Evolutionary conservation across 2,797 vertebrate genomes (phyloP).

Genomic region (Malacoctenus gilli): DNA sequence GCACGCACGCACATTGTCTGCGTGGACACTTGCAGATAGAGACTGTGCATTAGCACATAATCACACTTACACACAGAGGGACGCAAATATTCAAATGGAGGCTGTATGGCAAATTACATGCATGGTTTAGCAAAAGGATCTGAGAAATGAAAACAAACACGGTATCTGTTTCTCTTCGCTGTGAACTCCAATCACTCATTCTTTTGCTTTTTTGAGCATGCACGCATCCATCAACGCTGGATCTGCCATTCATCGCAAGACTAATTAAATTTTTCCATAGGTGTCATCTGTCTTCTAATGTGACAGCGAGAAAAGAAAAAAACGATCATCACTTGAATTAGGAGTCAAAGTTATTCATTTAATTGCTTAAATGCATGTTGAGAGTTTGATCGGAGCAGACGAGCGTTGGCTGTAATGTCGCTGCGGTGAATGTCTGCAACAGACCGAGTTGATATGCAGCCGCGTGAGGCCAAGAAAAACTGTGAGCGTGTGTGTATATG

Average conservation of each 20-base stretch:
- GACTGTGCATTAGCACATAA: constrained; percentile 28
- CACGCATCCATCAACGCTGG: not conserved
- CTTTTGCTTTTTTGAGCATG: not conserved
- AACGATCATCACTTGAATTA: too few relatives aligned
- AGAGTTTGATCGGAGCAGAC: too few relatives aligned
- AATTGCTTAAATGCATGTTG: too few relatives aligned
- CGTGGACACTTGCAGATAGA: constrained; percentile 23
- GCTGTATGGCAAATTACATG: constrained; percentile 35
- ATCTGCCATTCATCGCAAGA: constrained; percentile 1
- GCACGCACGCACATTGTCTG: constrained; percentile 21
- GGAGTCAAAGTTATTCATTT: too few relatives aligned
- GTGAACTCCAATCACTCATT: not conserved
- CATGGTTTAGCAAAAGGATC: constrained; percentile 24
- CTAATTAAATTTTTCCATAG: not conserved
- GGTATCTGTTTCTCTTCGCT: not conserved
- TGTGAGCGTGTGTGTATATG: not conserved
- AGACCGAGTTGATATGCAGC: not conserved
- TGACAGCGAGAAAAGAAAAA: too few relatives aligned
- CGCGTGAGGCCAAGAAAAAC: constrained; percentile 10
- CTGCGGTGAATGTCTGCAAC: constrained; percentile 11
- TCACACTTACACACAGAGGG: not conserved
- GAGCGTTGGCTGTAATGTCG: not conserved
- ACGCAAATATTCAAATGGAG: constrained; percentile 38
- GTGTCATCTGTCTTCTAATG: constrained; percentile 4
- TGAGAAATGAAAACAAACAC: constrained; percentile 26